phyloP scores from a whole-genome alignment of 2,797 vertebrate species.

The Euthynnus affinis region DNA sequence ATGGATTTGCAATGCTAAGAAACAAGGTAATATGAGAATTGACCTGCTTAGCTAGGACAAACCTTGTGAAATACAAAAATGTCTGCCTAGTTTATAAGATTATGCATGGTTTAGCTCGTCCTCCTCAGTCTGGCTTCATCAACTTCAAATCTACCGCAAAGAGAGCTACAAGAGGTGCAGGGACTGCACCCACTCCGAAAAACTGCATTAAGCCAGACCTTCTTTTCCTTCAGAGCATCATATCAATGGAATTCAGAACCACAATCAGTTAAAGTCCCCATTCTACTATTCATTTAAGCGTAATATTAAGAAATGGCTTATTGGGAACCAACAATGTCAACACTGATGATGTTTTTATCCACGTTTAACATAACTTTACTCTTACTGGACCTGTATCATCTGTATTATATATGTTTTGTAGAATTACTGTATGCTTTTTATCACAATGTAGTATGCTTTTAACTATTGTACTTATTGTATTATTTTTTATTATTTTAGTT shows the following conservation, averaged over 20 bases:
- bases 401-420: too few species aligned
- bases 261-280: neutral
- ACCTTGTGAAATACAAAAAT: too few species aligned
- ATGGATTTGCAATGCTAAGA: too few species aligned
- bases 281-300: neutral
- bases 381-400: too few species aligned
- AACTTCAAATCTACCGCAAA: conserved; percentile 6
- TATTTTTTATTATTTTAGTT: too few species aligned
- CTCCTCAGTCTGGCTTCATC: conserved; percentile 23
- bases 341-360: conserved; percentile 6
- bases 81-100: conserved; percentile 23
- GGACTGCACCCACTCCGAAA: neutral
- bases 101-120: conserved; percentile 6
- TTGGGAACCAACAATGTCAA: neutral
- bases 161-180: conserved; percentile 1
- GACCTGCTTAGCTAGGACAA: conserved; percentile 10
- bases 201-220: neutral
- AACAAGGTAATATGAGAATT: too few species aligned
- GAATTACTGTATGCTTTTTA: too few species aligned
- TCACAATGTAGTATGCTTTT: too few species aligned
- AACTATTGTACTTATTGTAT: too few species aligned
- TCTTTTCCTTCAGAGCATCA: conserved; percentile 4
- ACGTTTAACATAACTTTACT: neutral
- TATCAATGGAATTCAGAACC: conserved; percentile 3
- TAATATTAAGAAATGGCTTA: neutral